Conservation (phyloP, 2,888 invertebrate species). For the Amphipyra berbera region DNA sequence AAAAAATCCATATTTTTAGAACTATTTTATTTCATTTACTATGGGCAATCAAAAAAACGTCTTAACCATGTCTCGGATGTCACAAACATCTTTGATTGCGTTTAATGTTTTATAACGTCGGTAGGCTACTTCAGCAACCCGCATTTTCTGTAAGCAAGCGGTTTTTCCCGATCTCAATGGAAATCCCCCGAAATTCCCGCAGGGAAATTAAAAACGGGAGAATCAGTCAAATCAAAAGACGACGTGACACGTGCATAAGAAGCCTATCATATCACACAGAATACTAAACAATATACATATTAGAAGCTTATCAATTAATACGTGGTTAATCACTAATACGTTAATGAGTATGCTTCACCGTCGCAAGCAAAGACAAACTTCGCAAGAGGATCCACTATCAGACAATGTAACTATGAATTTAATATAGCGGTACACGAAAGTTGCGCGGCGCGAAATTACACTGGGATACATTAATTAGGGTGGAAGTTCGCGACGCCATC, state of each 20-base stretch:
- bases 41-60: no score
- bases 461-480: constrained; percentile 70
- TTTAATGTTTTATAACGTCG: background rate
- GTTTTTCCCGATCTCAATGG: background rate
- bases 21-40: no score
- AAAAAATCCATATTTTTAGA: no score
- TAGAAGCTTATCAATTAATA: constrained; percentile 35
- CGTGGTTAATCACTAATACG: constrained; percentile 45
- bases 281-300: constrained; percentile 15
- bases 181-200: background rate
- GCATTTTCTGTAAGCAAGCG: background rate
- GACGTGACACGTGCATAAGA: background rate
- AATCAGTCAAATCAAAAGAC: background rate
- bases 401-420: constrained; percentile 70
- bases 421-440: constrained; percentile 63
- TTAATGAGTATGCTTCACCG: constrained; percentile 27
- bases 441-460: constrained; percentile 62
- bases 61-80: no score
- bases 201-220: background rate
- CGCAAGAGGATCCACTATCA: constrained; percentile 44
- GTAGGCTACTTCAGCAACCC: background rate
- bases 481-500: constrained; percentile 59
- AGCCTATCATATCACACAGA: background rate
- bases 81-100: no score
- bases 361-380: constrained; percentile 35